Base-by-base conservation (phyloP, 2,113 vertebrate genomes). In the Lepidiolamprologus cunningtoni region DNA sequence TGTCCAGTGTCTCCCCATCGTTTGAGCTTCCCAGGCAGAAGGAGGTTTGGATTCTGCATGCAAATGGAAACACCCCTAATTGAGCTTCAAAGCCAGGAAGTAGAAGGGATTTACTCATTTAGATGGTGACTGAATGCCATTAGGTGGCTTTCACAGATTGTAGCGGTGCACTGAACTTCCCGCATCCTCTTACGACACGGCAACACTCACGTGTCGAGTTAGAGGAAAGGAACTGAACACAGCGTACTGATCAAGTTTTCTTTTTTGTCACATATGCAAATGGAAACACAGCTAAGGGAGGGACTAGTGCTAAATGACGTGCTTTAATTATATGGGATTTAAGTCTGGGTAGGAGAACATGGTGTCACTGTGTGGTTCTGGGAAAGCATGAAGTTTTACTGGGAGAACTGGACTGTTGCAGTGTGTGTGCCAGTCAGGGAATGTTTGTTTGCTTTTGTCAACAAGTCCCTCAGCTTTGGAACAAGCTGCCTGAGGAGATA, bases 1-100 rank as follows among this genome's bases (percentile, higher is more conserved):
- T 93, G 93, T 94, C 94, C 94, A 83, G 91, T 88, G 86, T 89
- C 83, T 89, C 82, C 88, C 86, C 80, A 23, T 81, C 86, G 50
- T 82, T 91, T 79, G 80, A 86, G 90, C 90, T 94, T 94, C 89
- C 87, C 94, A 92, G 83, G 87, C 91, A 47, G 93, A 89, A 80
- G 87, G 83, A 45, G 88, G 42, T 85, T 89, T 66, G 85, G 80
- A 85, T 93, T 85, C 81, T 61, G 92, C 86, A 92, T 94, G 89
- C 90, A 91, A 93, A 93, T 91, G 9, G 26, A 66, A 26, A 47
- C 45, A 21, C 28, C 42, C 42, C 21, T 81, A 80, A 93, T 84
- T 92, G 71, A 85, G 84, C 82, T 86, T 89, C 11, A 57, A 80
- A 37, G 54, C 33, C 7, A 87, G 71, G 73, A 82, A 88, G 79